Conservation (phyloP, 2,113 vertebrate genomes). For the Spheniscus mendiculus region DNA sequence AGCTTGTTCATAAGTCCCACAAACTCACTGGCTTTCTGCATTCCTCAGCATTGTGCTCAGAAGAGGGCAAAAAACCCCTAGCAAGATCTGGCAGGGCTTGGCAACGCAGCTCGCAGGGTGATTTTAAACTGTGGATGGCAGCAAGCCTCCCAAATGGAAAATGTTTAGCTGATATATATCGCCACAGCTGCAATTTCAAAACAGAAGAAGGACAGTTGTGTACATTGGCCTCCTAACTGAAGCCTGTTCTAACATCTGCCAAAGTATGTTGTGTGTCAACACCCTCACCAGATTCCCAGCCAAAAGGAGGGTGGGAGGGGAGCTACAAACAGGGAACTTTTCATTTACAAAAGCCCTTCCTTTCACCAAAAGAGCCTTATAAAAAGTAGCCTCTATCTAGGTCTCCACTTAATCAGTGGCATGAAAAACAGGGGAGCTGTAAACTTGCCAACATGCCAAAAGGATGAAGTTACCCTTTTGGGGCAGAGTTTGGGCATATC, state of each 20-base stretch:
- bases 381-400: slow-evolving; percentile 21
- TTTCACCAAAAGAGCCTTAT: slow-evolving; percentile 19
- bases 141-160: slow-evolving; percentile 11
- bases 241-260: slow-evolving; percentile 58
- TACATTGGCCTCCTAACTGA: slow-evolving; percentile 9
- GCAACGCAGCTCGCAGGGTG: background rate
- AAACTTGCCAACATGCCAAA: background rate
- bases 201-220: slow-evolving; percentile 40
- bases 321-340: slow-evolving; percentile 39
- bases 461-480: background rate
- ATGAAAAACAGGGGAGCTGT: background rate
- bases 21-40: background rate
- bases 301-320: background rate
- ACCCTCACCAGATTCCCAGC: slow-evolving; percentile 30
- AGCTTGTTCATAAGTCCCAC: background rate
- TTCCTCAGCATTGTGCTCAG: background rate
- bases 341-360: slow-evolving; percentile 33
- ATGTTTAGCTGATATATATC: slow-evolving; percentile 1
- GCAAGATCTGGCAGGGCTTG: background rate
- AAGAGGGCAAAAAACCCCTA: background rate
- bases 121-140: slow-evolving; percentile 4
- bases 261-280: slow-evolving; percentile 63
- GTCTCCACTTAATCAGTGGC: background rate
- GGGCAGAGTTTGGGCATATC: background rate
- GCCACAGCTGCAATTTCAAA: slow-evolving; percentile 53